Evolutionary conservation across 2,113 vertebrate genomes (phyloP).

Genomic region (Baryphthengus martii): DNA sequence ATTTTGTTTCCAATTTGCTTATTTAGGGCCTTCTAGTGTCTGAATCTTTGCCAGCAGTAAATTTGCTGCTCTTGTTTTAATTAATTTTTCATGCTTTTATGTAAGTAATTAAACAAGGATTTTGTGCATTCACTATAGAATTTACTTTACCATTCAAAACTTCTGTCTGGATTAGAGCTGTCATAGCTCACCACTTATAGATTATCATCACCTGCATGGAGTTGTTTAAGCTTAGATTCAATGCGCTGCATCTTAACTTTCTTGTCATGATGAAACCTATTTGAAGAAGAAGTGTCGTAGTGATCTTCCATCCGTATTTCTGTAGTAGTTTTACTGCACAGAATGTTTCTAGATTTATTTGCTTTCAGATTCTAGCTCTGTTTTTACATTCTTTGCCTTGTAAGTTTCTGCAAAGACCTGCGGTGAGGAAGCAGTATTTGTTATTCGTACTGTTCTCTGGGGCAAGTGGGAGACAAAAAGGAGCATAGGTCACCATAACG

Average conservation of each 20-base stretch:
- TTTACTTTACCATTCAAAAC: conserved; percentile 7
- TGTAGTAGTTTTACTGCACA: conserved; percentile 23
- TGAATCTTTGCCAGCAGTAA: background rate
- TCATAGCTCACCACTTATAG: background rate
- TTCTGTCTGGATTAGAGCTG: background rate
- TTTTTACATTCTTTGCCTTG: conserved; percentile 56
- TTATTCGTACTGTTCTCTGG: conserved; percentile 60
- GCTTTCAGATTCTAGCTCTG: conserved; percentile 46
- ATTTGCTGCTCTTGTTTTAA: background rate
- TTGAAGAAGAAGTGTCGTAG: background rate
- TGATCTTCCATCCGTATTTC: background rate
- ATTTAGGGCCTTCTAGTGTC: background rate
- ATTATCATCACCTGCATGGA: background rate
- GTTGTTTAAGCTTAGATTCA: background rate
- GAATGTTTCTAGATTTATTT: conserved; percentile 57
- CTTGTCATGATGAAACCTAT: background rate
- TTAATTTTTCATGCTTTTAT: background rate
- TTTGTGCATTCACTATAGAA: background rate
- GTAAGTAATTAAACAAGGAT: background rate
- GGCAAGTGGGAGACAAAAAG: conserved; percentile 18
- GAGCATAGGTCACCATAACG: conserved; percentile 14
- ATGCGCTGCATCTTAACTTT: background rate
- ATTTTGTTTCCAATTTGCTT: background rate
- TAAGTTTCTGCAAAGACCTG: conserved; percentile 36
- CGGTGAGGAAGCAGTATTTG: conserved; percentile 41